Evolutionary conservation across 2,888 invertebrate genomes (phyloP), one percentile per base, ranked within the genome.

Genomic region (Allygus modestus): DNA sequence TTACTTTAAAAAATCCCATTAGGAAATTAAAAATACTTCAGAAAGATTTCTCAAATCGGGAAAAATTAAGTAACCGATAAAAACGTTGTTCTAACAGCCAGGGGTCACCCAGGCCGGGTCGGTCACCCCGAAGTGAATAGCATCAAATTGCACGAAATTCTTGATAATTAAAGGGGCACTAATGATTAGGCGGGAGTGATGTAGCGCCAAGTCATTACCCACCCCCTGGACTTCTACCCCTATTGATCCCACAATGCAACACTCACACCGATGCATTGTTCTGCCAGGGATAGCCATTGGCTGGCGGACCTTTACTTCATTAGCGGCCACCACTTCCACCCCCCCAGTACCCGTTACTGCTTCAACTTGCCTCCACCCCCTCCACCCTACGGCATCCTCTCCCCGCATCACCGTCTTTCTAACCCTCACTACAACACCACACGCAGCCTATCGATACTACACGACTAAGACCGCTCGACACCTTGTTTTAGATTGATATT

Each of bases 291-390:
- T 83, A 41, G 83, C 83, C 83, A 83, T 83, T 83, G 83, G 83
- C 83, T 83, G 83, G 75, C 84, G 61, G 85, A 84, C 85, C 85
- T 85, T 85, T 85, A 85, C 85, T 85, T 85, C 85, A 85, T 85
- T 85, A 85, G 85, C 81, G 46, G 28, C 15, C 75, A 37, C 65
- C 81, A 65, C 81, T 41, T 15, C 43, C 77, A 43, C 65, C 61
- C 43, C 37, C 61, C 15, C n/a, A n/a, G n/a, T 12, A 46, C 46
- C n/a, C 15, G n/a, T n/a, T n/a, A n/a, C n/a, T n/a, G n/a, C 51
- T 51, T 54, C 54, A 11, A 54, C 54, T 54, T 54, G 54, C 54
- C 23, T 9, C 54, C 54, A 5, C n/a, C 17, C 51, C 51, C 51
- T 37, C 37, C 46, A 15, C 46, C 51, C 51, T 51, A 5, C 2